phyloP scores from a whole-genome alignment of 1,140 invertebrate genomes.

The Charaxes varanes region DNA sequence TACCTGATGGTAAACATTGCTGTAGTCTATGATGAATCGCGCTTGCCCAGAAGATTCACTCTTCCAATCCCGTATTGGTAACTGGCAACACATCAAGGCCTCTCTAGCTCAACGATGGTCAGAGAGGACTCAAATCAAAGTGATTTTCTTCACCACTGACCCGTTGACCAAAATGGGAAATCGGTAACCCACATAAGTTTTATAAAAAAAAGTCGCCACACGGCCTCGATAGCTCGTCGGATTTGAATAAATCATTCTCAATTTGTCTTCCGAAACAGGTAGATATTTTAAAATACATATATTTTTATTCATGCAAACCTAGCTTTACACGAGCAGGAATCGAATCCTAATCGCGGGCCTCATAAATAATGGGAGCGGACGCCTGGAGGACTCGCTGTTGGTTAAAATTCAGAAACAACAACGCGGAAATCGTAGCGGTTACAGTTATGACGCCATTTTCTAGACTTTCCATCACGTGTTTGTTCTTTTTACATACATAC shows the following conservation, averaged over 20 bases:
- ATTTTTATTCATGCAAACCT: constrained; percentile 68
- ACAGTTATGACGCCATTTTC: constrained; percentile 19
- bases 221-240: constrained; percentile 48
- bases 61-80: no score
- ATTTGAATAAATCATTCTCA: constrained; percentile 60
- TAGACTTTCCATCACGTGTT: constrained; percentile 21
- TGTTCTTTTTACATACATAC: constrained; percentile 8
- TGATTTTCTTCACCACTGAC: constrained; percentile 35
- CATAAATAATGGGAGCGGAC: constrained; percentile 59
- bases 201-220: constrained; percentile 43
- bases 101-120: no score
- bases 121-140: no score
- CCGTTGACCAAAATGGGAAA: constrained; percentile 41
- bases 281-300: constrained; percentile 62
- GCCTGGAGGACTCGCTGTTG: constrained; percentile 37
- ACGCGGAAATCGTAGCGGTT: constrained; percentile 33
- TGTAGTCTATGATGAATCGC: no score
- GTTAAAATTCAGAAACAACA: constrained; percentile 45
- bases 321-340: constrained; percentile 67
- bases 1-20: no score
- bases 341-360: constrained; percentile 59
- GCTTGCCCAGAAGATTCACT: no score
- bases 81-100: no score
- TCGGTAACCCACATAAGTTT: constrained; percentile 51
- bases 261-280: constrained; percentile 65